Evolutionary conservation across 2,797 vertebrate species (phyloP).

Genomic region (Diceros bicornis): DNA sequence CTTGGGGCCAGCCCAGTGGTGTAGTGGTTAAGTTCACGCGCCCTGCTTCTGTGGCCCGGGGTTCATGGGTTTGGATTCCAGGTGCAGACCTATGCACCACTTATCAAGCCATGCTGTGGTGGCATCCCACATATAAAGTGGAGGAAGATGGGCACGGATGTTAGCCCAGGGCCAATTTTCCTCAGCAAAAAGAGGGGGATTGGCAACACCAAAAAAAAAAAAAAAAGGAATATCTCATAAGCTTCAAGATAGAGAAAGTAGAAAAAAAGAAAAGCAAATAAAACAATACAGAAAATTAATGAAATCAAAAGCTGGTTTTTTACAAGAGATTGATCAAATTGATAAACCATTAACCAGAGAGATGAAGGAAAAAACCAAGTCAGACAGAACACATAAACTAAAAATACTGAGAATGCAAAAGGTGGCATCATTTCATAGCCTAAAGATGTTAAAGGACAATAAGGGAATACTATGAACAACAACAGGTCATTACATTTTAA

Average conservation of each 20-base stretch:
- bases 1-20: too few species aligned
- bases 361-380: not conserved
- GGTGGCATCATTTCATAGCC: not conserved
- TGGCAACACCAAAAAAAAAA: not conserved
- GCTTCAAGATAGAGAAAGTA: not conserved
- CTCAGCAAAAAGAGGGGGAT: too few species aligned
- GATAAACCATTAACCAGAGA: not conserved
- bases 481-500: not conserved
- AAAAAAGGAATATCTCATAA: not conserved
- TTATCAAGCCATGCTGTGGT: too few species aligned
- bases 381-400: not conserved
- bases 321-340: not conserved
- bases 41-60: too few species aligned
- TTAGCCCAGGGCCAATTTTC: too few species aligned
- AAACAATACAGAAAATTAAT: slow-evolving; percentile 11
- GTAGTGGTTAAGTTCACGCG: too few species aligned
- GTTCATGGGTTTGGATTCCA: too few species aligned
- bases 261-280: not conserved
- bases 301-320: not conserved
- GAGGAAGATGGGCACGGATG: too few species aligned
- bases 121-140: too few species aligned
- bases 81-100: too few species aligned
- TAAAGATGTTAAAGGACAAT: not conserved
- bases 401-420: not conserved
- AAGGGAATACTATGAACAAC: not conserved